Evolutionary conservation across 2,888 invertebrate genomes (phyloP).

Genomic region (Brenthis daphne): DNA sequence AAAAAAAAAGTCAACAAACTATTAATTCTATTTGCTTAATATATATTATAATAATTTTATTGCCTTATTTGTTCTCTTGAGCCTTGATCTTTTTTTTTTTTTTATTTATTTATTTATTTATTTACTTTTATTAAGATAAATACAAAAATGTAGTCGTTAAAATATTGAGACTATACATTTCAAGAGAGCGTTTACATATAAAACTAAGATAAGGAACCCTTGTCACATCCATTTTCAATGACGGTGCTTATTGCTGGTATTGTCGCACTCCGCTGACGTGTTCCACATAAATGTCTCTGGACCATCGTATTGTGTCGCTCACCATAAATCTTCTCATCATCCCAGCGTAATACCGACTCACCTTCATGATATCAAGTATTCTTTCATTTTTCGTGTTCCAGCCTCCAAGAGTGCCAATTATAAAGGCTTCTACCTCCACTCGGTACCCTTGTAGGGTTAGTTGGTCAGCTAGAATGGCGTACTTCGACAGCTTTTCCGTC

Average conservation of each 20-base stretch:
- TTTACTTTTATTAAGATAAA: too few species aligned
- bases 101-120: too few species aligned
- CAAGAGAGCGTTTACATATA: too few species aligned
- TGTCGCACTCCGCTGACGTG: slow-evolving; percentile 16
- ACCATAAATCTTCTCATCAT: slow-evolving; percentile 23
- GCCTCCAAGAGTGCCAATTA: slow-evolving; percentile 8
- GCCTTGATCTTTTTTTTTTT: too few species aligned
- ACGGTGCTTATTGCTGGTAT: neutral
- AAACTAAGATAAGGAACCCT: too few species aligned
- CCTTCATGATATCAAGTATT: neutral
- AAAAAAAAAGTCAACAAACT: too few species aligned
- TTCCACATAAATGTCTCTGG: slow-evolving; percentile 12
- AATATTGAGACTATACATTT: too few species aligned
- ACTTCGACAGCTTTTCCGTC: neutral
- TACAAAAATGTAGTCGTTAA: too few species aligned
- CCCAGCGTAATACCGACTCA: neutral
- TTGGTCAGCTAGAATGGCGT: slow-evolving; percentile 6
- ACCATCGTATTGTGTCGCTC: slow-evolving; percentile 15
- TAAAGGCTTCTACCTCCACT: slow-evolving; percentile 15
- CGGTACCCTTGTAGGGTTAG: slow-evolving; percentile 7
- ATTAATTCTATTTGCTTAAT: too few species aligned
- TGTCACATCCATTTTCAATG: too few species aligned
- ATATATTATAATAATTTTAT: too few species aligned
- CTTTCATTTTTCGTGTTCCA: neutral
- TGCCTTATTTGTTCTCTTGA: too few species aligned